A percentile compares a stretch with the other conserved stretches of the same genome.
phyloP scores from a whole-genome alignment of 2,888 invertebrate species.

The Dendrolimus pini region DNA sequence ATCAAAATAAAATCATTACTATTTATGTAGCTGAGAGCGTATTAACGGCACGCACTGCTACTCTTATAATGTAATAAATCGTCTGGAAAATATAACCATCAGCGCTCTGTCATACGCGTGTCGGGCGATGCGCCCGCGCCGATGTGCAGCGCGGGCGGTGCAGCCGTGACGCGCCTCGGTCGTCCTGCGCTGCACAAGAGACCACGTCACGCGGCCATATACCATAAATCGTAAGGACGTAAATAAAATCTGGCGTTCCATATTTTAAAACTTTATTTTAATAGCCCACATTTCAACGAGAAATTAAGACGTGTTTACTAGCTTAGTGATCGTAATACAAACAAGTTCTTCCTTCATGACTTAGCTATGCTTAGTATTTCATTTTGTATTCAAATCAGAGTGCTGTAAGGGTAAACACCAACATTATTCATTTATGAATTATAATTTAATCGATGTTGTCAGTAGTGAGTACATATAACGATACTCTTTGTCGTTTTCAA shows the following conservation, averaged over 20 bases:
- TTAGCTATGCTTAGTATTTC: constrained; percentile 38
- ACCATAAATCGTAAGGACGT: constrained; percentile 63
- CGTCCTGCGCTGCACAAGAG: constrained; percentile 20
- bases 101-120: constrained; percentile 66
- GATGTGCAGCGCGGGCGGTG: constrained; percentile 13
- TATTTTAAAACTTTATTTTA: constrained; percentile 74
- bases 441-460: too few relatives aligned
- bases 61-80: constrained; percentile 75
- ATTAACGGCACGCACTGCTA: constrained; percentile 60
- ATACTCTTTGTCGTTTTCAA: too few relatives aligned
- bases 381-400: constrained; percentile 49
- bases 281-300: constrained; percentile 69
- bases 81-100: constrained; percentile 75
- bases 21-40: constrained; percentile 70
- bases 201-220: constrained; percentile 43
- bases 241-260: constrained; percentile 71
- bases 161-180: constrained; percentile 15
- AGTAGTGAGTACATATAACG: too few relatives aligned
- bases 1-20: constrained; percentile 73
- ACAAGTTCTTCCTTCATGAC: constrained; percentile 63
- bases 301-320: constrained; percentile 74
- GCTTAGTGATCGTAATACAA: constrained; percentile 60
- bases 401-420: background rate
- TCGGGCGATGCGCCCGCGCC: constrained; percentile 35
- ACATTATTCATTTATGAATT: background rate